Evolutionary conservation across 35 echinoderm and acorn worm species (phyloP), one percentile per base, ranked within the genome.

Genomic region (Chiridota heheva): DNA sequence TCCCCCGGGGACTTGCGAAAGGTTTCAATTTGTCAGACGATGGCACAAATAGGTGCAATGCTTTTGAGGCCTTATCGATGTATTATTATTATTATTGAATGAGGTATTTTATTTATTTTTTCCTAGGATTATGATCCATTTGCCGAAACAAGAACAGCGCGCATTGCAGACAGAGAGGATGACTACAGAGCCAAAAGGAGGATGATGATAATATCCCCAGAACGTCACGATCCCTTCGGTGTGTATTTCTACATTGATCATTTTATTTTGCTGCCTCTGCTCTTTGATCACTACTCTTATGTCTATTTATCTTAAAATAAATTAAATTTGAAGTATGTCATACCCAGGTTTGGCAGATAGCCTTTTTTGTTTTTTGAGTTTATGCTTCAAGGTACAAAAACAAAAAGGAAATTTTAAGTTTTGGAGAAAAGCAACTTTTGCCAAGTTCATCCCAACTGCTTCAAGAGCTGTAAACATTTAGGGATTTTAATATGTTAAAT

Each of bases 141-240:
- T 78, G 95, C 93, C 22, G 91, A 89, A 26, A 81, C 82, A 5
- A 74, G 91, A 25, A 51, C 68, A 31, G 86, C 91, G 41, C 76
- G 69, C n/a, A 98, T 98, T 60, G 86, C 81, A 30, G 95, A 98
- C 36, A 72, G 95, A 41, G 95, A 98, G 58, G 89, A 98, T 89
- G 89, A 91, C 26, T 98, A 98, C 76, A 61, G 89, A 36, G 66
- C 56, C 6, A 83, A 32, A 25, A 66, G 89, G 49, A 49, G 90
- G 1, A 20, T 73, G 42, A 87, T 76, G 56, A 91, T 92, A 45
- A 97, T 98, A 44, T 98, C 95, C 22, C 95, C 95, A 58, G 95
- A 85, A 18, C 86, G 95, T 47, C 81, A 89, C 41, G 89, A 98
- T 77, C 95, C 95, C 16, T 98, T 98, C 46, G 95, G 95, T 98